Evolutionary conservation across 2,888 invertebrate genomes (phyloP).

Genomic region (Aphrophora alni): DNA sequence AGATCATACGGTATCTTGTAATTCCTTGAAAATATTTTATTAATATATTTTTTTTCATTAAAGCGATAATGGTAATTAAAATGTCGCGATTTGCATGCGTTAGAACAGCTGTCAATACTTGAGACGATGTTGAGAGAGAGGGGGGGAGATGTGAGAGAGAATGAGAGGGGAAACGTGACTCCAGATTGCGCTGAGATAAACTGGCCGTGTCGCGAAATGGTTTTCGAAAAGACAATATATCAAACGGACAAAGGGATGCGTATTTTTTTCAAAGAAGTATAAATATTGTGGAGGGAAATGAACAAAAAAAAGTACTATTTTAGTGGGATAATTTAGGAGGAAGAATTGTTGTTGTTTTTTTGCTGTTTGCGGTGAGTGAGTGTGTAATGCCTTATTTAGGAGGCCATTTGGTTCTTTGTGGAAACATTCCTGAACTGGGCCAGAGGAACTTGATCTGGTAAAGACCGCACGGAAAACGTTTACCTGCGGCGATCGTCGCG

Average conservation of each 20-base stretch:
- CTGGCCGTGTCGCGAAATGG: neutral
- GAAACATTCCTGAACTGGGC: neutral
- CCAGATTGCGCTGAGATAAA: neutral
- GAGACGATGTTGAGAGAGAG: neutral
- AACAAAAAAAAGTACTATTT: neutral
- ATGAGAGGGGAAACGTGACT: neutral
- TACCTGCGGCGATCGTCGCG: neutral
- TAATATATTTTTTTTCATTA: neutral
- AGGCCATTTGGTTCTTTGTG: neutral
- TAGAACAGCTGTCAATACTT: neutral
- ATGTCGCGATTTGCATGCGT: neutral
- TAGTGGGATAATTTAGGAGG: neutral
- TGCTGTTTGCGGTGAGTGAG: neutral
- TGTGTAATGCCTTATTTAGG: slow-evolving; percentile 6
- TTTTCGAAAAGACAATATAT: neutral
- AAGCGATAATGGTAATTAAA: neutral
- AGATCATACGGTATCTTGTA: neutral
- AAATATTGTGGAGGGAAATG: no score
- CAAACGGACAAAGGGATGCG: neutral
- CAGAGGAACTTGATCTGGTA: neutral
- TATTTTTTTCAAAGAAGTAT: neutral
- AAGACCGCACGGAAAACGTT: neutral
- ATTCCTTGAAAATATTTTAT: neutral
- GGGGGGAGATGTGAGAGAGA: no score
- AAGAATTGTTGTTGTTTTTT: neutral